A percentile compares a stretch with the other conserved stretches of the same genome.
phyloP scores from a whole-genome alignment of 2,797 vertebrate species.

The Chrysocyon brachyurus region DNA sequence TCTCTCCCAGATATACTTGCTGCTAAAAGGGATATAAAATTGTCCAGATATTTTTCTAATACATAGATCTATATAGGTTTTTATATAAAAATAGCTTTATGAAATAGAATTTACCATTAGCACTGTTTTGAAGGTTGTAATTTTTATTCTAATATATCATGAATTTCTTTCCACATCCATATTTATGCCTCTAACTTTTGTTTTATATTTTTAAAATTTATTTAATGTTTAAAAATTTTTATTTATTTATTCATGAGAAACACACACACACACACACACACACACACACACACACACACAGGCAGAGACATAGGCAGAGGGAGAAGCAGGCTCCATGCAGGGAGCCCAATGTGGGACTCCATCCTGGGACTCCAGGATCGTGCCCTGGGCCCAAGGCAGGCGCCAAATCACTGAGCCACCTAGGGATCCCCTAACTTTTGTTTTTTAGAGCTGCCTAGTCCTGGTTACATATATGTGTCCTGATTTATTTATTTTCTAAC shows the following conservation, averaged over 20 bases:
- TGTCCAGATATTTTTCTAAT: neutral
- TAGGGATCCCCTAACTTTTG: neutral
- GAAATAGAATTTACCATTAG: neutral
- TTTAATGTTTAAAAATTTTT: too few relatives aligned
- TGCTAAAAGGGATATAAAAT: neutral
- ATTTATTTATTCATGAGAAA: too few relatives aligned
- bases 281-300: too few relatives aligned
- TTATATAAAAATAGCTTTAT: conserved; percentile 1
- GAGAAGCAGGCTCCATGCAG: too few relatives aligned
- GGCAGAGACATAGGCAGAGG: too few relatives aligned
- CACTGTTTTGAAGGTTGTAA: neutral
- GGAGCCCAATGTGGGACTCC: too few relatives aligned
- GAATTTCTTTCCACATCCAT: neutral
- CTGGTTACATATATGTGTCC: neutral
- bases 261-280: too few relatives aligned
- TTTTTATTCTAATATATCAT: neutral
- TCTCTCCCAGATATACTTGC: neutral
- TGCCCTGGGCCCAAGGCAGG: too few relatives aligned
- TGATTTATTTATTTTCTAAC: neutral
- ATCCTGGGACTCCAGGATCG: too few relatives aligned
- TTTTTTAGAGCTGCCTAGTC: neutral
- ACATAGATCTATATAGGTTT: neutral
- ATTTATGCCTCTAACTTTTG: neutral
- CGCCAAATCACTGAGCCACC: too few relatives aligned
- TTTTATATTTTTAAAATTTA: neutral